Evolutionary conservation across 2,797 vertebrate species (phyloP).

Genomic region (Phalloptychus januarius): DNA sequence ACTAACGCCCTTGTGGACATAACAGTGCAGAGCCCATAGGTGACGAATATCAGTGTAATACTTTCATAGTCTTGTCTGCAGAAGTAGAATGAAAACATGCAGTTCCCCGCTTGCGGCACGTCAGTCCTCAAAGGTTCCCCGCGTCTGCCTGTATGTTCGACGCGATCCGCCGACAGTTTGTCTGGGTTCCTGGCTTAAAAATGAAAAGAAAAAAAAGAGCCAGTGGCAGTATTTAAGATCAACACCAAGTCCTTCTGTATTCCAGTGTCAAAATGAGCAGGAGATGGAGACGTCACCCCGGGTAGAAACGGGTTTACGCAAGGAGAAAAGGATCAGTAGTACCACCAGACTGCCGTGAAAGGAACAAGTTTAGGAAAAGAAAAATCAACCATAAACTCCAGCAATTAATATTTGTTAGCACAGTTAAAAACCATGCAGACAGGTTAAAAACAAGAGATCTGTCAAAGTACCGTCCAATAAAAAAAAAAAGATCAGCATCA

Average conservation of each 20-base stretch:
- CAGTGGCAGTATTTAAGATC: conserved; percentile 47
- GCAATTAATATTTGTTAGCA: conserved; percentile 52
- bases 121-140: conserved; percentile 33
- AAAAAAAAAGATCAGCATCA: conserved; percentile 31
- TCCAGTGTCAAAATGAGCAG: conserved; percentile 70
- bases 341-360: conserved; percentile 64
- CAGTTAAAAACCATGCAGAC: conserved; percentile 49
- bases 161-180: conserved; percentile 32
- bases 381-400: conserved; percentile 45
- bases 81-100: conserved; percentile 55
- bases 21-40: conserved; percentile 70
- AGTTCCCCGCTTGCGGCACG: conserved; percentile 51
- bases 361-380: conserved; percentile 4
- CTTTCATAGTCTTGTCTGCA: conserved; percentile 60
- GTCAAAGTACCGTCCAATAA: conserved; percentile 66
- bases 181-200: conserved; percentile 18
- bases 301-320: background rate
- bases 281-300: conserved; percentile 46
- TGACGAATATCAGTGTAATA: conserved; percentile 66
- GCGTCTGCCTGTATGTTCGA: conserved; percentile 38
- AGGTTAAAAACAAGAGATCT: conserved; percentile 35
- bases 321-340: conserved; percentile 78
- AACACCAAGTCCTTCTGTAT: conserved; percentile 52
- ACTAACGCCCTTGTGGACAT: conserved; percentile 51
- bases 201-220: conserved; percentile 27